Conservation (phyloP, 2,888 invertebrate species). For the Ptychoptera contaminata region DNA sequence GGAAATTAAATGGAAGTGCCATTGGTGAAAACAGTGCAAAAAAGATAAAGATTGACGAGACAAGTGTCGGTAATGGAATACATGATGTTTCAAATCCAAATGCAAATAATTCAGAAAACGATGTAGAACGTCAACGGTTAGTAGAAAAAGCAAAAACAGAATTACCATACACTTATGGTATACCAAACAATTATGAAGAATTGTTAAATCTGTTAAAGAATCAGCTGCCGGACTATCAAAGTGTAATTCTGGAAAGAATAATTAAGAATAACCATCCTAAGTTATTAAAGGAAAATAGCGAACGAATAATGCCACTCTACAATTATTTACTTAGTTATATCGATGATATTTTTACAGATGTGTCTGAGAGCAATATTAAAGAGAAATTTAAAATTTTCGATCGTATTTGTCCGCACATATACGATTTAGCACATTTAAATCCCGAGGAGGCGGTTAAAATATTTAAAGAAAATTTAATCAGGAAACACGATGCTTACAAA, state of each 20-base stretch:
- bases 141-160: slow-evolving; percentile 39
- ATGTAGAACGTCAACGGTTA: slow-evolving; percentile 5
- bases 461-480: slow-evolving; percentile 51
- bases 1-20: neutral
- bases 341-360: slow-evolving; percentile 43
- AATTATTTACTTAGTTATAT: slow-evolving; percentile 62
- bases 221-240: slow-evolving; percentile 47
- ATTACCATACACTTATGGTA: slow-evolving; percentile 40
- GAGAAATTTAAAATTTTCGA: slow-evolving; percentile 44
- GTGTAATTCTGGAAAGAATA: slow-evolving; percentile 58
- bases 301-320: slow-evolving; percentile 56
- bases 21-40: neutral
- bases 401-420: slow-evolving; percentile 39
- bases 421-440: slow-evolving; percentile 55
- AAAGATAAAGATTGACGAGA: neutral
- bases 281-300: slow-evolving; percentile 60
- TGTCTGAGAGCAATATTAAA: slow-evolving; percentile 27
- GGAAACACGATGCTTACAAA: slow-evolving; percentile 50
- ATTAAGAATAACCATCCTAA: slow-evolving; percentile 80
- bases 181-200: slow-evolving; percentile 46
- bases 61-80: slow-evolving; percentile 5
- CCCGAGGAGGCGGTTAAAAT: slow-evolving; percentile 49
- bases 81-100: neutral
- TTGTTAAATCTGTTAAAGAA: slow-evolving; percentile 44
- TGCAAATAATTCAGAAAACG: neutral